phyloP scores from a whole-genome alignment of 30 jellyfish, hydroid and myxozoan species.

The Sanderia malayensis region DNA sequence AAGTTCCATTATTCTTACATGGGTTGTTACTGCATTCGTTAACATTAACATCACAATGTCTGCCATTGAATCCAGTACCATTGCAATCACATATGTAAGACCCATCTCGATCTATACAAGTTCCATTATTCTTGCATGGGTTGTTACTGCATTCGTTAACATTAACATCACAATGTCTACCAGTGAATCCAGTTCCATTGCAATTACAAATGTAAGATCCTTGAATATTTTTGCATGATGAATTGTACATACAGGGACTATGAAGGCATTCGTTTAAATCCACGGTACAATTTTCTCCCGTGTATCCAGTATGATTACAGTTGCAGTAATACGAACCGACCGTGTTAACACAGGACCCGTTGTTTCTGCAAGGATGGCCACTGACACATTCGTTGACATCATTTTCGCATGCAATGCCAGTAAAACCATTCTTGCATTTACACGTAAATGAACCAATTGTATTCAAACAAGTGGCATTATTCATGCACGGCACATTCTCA shows the following conservation, averaged over 20 bases:
- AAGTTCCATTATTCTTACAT: conserved; percentile 48
- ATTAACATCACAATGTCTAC: conserved; percentile 42
- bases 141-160: conserved; percentile 32
- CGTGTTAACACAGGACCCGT: conserved; percentile 29
- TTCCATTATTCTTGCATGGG: conserved; percentile 49
- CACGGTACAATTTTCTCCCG: conserved; percentile 23
- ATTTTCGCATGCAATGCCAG: conserved; percentile 22
- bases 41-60: conserved; percentile 31
- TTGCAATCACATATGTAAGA: conserved; percentile 52
- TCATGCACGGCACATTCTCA: conserved; percentile 16
- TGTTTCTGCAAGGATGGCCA: conserved; percentile 21
- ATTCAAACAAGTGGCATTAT: conserved; percentile 35
- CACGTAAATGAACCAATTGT: conserved; percentile 11
- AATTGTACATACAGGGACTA: conserved; percentile 15
- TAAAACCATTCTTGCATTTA: conserved; percentile 45
- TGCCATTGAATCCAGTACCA: conserved; percentile 55
- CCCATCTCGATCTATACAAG: conserved; percentile 41
- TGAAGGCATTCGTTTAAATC: conserved; percentile 45
- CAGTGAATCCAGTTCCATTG: conserved; percentile 40
- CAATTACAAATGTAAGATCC: conserved; percentile 55
- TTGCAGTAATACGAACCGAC: conserved; percentile 34
- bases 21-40: conserved; percentile 58
- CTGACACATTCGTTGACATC: conserved; percentile 23
- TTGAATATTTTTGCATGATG: conserved; percentile 25
- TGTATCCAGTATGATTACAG: conserved; percentile 39